Conservation (phyloP, 1,140 invertebrate genomes). For the Heliothis subflexa region DNA sequence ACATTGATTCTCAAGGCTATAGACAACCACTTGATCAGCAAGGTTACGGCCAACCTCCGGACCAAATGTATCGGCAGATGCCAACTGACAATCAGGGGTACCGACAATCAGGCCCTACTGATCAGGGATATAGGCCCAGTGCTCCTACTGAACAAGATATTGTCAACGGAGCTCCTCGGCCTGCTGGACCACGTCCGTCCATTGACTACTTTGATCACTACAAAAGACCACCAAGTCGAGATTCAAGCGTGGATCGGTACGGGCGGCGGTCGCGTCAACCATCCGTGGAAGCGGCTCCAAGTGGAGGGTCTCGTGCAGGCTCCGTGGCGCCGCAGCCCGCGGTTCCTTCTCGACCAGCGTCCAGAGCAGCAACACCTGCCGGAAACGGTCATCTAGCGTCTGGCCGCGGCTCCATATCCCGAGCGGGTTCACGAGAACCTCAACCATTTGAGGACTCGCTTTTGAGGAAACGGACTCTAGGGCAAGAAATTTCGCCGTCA, state of each 20-base stretch:
- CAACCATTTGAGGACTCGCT: conserved; percentile 93
- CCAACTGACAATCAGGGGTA: conserved; percentile 64
- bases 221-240: conserved; percentile 94
- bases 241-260: conserved; percentile 95
- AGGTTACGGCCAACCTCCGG: conserved; percentile 62
- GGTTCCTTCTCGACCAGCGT: conserved; percentile 72
- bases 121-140: conserved; percentile 56
- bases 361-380: conserved; percentile 76
- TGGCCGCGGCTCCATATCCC: conserved; percentile 79
- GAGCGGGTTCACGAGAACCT: conserved; percentile 80
- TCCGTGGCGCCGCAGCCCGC: conserved; percentile 85
- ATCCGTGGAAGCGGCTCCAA: conserved; percentile 88
- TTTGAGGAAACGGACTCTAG: conserved; percentile 91
- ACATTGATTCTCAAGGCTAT: conserved; percentile 63
- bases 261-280: conserved; percentile 91
- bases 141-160: conserved; percentile 66
- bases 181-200: conserved; percentile 86
- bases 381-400: conserved; percentile 86
- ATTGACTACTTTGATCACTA: conserved; percentile 96
- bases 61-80: conserved; percentile 57
- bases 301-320: conserved; percentile 66
- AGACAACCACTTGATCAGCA: conserved; percentile 59
- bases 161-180: conserved; percentile 76
- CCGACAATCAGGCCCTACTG: conserved; percentile 50
- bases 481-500: conserved; percentile 95